A percentile compares a stretch with the other conserved stretches of the same genome.
Conservation (phyloP, 1,140 invertebrate genomes). For the Drosophila varians region DNA sequence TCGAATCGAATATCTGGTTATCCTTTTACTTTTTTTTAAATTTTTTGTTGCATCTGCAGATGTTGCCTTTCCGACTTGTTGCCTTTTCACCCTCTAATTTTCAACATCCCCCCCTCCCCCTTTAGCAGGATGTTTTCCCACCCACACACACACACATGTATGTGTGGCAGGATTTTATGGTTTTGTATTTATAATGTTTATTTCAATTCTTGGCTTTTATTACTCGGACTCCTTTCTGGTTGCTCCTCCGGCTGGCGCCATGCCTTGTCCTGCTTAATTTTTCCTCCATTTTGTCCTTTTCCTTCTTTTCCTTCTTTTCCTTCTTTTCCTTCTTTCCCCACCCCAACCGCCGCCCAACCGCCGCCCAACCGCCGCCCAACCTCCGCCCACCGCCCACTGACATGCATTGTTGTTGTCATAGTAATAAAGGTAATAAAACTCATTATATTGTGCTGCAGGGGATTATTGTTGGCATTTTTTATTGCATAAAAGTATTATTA, state of each 20-base stretch:
- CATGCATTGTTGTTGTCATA: constrained; percentile 59
- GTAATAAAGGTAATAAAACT: constrained; percentile 80
- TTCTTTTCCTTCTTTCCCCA: background rate
- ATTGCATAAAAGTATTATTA: constrained; percentile 66
- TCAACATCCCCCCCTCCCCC: constrained; percentile 21
- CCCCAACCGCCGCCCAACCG: too few relatives aligned
- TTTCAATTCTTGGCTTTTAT: constrained; percentile 74
- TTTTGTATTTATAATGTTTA: constrained; percentile 80
- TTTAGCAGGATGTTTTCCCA: too few relatives aligned
- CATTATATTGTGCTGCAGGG: constrained; percentile 75
- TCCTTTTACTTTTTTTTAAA: background rate
- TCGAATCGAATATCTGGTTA: background rate
- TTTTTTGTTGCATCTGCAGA: constrained; percentile 1
- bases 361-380: too few relatives aligned
- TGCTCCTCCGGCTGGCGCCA: constrained; percentile 26
- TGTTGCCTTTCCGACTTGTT: background rate
- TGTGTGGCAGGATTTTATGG: constrained; percentile 61
- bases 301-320: constrained; percentile 5
- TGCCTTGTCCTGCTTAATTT: constrained; percentile 25
- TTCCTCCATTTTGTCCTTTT: background rate
- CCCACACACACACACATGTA: background rate
- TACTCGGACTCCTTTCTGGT: constrained; percentile 25
- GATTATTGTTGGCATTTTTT: constrained; percentile 69
- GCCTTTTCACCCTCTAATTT: constrained; percentile 31
- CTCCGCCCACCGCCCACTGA: constrained; percentile 1